Base-by-base conservation (phyloP, 2,888 invertebrate genomes). In the Chouioia cunea region DNA sequence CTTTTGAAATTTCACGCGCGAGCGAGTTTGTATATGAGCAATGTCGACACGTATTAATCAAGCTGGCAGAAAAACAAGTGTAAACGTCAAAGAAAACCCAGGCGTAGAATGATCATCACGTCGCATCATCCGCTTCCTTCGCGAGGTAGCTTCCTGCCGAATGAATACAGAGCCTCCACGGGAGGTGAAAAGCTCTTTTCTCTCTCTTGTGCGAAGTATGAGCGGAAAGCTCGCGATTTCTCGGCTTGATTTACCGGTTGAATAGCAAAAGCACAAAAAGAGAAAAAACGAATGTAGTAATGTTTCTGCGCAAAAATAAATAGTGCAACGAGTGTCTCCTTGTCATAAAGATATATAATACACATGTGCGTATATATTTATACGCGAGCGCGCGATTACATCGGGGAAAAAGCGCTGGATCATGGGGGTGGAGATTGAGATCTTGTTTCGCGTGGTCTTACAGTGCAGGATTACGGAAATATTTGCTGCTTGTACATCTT, bases 121-220 rank as follows among this genome's bases (percentile, higher is more conserved):
- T 77, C 76, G 78, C 76, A 77, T 76, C 79, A 77, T 79, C 79
- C 79, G 77, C 75, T 81, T 83, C 81, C 81, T 83, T 80, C 79
- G 79, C 78, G 78, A 79, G 77, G 27, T 6, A 27, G 79, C 79
- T 83, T 84, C 84, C 83, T 81, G 82, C 77, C 27, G 80, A 81
- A 81, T 83, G 83, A 84, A 84, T 83, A 83, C 27, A 27, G 27
- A 27, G 27, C 27, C 27, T 27, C 27, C 6, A 27, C 27, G 27
- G 27, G 27, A 27, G 27, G 6, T 6, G 6, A 3, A 27, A 27
- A 27, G 27, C 27, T 27, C 27, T 27, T 27, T 44, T 43, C 36
- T 52, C 53, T 53, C 75, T 74, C 74, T 75, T 75, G 69, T 46
- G 50, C 69, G n/a, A n/a, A n/a, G 20, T 44, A 27, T n/a, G 27